A percentile compares a stretch with the other conserved stretches of the same genome.
Conservation (phyloP, 2,888 invertebrate species). For the Platycheirus rosarum region DNA sequence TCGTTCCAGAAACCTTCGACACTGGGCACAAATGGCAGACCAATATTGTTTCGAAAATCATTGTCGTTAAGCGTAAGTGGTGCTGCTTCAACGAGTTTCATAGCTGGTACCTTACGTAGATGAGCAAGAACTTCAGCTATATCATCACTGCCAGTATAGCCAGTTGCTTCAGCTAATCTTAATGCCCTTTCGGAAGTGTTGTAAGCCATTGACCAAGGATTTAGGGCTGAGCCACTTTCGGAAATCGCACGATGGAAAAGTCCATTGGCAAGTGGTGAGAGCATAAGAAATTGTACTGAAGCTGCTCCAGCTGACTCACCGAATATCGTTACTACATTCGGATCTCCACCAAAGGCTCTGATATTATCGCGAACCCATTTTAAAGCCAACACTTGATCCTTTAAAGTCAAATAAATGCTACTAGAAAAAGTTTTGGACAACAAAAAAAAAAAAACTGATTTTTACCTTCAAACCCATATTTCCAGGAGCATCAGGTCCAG, state of each 20-base stretch:
- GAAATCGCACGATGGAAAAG: conserved; percentile 86
- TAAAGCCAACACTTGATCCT: conserved; percentile 86
- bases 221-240: conserved; percentile 85
- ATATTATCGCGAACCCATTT: conserved; percentile 86
- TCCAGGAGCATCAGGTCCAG: conserved; percentile 86
- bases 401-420: no score
- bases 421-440: neutral
- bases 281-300: conserved; percentile 85
- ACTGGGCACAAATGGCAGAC: conserved; percentile 85
- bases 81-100: conserved; percentile 85
- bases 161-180: conserved; percentile 84
- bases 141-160: conserved; percentile 84
- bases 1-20: conserved; percentile 83
- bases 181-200: conserved; percentile 84
- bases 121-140: conserved; percentile 85
- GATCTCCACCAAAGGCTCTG: conserved; percentile 85
- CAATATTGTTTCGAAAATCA: conserved; percentile 85
- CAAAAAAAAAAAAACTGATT: no score
- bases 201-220: conserved; percentile 85
- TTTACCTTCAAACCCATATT: conserved; percentile 86
- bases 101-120: conserved; percentile 85
- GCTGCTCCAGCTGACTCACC: conserved; percentile 86
- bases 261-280: conserved; percentile 84
- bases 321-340: conserved; percentile 84
- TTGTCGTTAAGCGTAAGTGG: conserved; percentile 83